A percentile compares a stretch with the other conserved stretches of the same genome.
Evolutionary conservation across 2,113 vertebrate species (phyloP).

Genomic region (Leuciscus idus): DNA sequence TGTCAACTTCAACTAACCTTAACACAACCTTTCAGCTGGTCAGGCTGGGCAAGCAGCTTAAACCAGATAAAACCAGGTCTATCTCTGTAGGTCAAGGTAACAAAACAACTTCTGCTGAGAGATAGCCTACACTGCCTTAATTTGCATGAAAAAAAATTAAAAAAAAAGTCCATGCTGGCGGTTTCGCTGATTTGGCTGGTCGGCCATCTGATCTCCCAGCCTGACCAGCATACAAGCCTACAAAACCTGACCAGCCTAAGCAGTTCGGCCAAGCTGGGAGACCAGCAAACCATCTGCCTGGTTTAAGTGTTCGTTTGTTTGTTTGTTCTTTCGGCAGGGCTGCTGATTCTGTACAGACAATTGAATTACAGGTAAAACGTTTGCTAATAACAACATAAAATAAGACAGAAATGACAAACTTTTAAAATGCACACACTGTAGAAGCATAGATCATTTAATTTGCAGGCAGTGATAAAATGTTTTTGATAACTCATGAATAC

Average conservation of each 20-base stretch:
- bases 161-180: background rate
- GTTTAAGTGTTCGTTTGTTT: background rate
- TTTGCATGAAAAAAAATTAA: background rate
- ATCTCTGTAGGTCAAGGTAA: background rate
- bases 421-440: constrained; percentile 33
- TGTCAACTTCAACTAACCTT: too few species aligned
- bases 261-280: background rate
- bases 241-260: background rate
- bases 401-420: background rate
- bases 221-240: background rate
- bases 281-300: background rate
- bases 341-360: background rate
- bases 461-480: constrained; percentile 60
- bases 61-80: background rate
- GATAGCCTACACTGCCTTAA: background rate
- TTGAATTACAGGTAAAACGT: background rate
- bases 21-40: background rate
- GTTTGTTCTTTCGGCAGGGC: background rate
- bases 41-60: background rate
- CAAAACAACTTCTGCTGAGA: background rate
- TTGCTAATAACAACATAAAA: background rate
- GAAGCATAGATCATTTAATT: constrained; percentile 56
- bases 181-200: constrained; percentile 1
- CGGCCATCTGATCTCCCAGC: background rate
- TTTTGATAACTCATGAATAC: constrained; percentile 45